Evolutionary conservation across 2,113 vertebrate species (phyloP).

Genomic region (Murina feae): DNA sequence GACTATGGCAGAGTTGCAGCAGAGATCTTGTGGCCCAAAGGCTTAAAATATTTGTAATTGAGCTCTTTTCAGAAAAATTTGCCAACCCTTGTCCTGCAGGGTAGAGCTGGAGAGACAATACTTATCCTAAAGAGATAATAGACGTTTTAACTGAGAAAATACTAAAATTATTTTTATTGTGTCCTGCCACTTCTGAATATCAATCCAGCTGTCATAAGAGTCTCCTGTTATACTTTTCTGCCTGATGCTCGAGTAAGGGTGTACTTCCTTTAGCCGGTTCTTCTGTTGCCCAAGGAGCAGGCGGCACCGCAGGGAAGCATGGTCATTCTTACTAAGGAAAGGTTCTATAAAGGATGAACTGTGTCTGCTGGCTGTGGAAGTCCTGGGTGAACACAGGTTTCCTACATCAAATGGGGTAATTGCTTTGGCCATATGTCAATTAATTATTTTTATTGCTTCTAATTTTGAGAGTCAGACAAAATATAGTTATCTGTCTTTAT

Average conservation of each 20-base stretch:
- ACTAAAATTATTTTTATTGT: neutral
- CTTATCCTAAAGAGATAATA: neutral
- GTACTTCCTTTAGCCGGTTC: neutral
- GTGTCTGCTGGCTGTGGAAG: neutral
- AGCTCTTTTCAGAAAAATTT: neutral
- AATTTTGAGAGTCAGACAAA: constrained; percentile 10
- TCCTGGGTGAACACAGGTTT: neutral
- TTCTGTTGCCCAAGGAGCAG: neutral
- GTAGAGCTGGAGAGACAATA: neutral
- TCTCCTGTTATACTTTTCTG: neutral
- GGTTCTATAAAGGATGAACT: neutral
- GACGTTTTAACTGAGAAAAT: constrained; percentile 26
- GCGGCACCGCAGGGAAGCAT: neutral
- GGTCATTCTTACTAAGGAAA: neutral
- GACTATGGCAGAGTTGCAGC: neutral
- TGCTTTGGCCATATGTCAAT: neutral
- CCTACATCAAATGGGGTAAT: neutral
- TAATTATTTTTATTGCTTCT: neutral
- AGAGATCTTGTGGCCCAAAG: neutral
- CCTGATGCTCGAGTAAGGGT: neutral
- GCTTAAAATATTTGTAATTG: neutral
- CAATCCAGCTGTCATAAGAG: neutral
- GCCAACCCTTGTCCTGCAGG: neutral
- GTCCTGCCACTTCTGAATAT: neutral
- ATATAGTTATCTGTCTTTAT: neutral